Conservation (phyloP, 2,888 invertebrate species). For the Alcis repandata region DNA sequence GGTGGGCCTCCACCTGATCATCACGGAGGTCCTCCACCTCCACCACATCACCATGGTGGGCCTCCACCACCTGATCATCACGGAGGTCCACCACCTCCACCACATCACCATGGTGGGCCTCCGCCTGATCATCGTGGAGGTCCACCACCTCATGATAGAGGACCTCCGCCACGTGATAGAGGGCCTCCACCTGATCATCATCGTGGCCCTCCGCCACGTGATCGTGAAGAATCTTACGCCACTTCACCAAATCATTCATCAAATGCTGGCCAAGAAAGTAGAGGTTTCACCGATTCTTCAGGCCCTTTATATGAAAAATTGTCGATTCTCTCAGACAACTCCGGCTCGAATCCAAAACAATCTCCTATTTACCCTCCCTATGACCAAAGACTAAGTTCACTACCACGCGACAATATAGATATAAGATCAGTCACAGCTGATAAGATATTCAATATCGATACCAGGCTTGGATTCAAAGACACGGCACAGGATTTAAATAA, state of each 20-base stretch:
- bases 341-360: neutral
- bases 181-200: constrained; percentile 29
- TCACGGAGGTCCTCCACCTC: constrained; percentile 39
- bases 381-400: constrained; percentile 7
- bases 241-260: constrained; percentile 3
- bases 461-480: constrained; percentile 38
- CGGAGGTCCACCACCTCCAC: constrained; percentile 11
- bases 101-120: constrained; percentile 31
- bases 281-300: constrained; percentile 16
- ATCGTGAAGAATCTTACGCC: constrained; percentile 1
- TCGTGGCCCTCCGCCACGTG: constrained; percentile 28
- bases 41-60: constrained; percentile 32
- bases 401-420: constrained; percentile 20
- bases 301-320: constrained; percentile 22
- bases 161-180: constrained; percentile 34
- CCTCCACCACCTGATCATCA: constrained; percentile 36
- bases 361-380: constrained; percentile 9
- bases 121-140: constrained; percentile 26
- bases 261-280: constrained; percentile 7
- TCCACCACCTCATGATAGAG: constrained; percentile 21
- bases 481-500: constrained; percentile 11
- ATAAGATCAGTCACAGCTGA: constrained; percentile 31
- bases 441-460: constrained; percentile 37
- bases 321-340: constrained; percentile 8
- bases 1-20: constrained; percentile 36